These are phyloP conservation scores for zebrafish (Danio rerio) DNA, from an alignment of 2,113 vertebrate species.

Conservation along the genomic window DNA sequence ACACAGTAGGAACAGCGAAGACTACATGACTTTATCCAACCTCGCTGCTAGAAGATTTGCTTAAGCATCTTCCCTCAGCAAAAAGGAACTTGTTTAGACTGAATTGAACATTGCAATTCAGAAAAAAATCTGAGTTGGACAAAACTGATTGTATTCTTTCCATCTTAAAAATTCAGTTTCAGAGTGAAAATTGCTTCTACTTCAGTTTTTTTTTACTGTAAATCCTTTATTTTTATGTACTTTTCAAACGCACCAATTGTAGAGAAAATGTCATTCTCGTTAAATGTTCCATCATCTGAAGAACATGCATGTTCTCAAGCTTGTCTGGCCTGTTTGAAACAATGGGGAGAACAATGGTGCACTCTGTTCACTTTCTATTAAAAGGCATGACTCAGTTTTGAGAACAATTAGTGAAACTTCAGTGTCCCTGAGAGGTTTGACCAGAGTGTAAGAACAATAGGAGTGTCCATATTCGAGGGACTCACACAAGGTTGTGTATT, in stretches of 20 bases:
- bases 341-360: slow-evolving; percentile 30
- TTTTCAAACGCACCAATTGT: slow-evolving; percentile 3
- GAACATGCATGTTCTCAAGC: slow-evolving; percentile 14
- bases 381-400: slow-evolving; percentile 36
- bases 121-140: too few relatives aligned
- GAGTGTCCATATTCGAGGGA: background rate
- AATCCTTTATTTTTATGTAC: too few relatives aligned
- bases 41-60: background rate
- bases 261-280: background rate
- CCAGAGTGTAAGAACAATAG: slow-evolving; percentile 55
- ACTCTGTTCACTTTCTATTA: slow-evolving; percentile 44
- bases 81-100: background rate
- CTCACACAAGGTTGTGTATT: background rate
- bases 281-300: slow-evolving; percentile 15
- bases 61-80: background rate
- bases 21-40: slow-evolving; percentile 38
- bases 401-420: slow-evolving; percentile 71
- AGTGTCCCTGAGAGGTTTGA: slow-evolving; percentile 44
- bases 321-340: slow-evolving; percentile 23
- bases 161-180: too few relatives aligned
- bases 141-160: too few relatives aligned
- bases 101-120: background rate
- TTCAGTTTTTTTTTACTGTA: too few relatives aligned
- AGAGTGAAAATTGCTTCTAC: too few relatives aligned
- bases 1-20: slow-evolving; percentile 14